Evolutionary conservation across 2,888 invertebrate genomes (phyloP).

Genomic region (Strigamia transsilvanica): DNA sequence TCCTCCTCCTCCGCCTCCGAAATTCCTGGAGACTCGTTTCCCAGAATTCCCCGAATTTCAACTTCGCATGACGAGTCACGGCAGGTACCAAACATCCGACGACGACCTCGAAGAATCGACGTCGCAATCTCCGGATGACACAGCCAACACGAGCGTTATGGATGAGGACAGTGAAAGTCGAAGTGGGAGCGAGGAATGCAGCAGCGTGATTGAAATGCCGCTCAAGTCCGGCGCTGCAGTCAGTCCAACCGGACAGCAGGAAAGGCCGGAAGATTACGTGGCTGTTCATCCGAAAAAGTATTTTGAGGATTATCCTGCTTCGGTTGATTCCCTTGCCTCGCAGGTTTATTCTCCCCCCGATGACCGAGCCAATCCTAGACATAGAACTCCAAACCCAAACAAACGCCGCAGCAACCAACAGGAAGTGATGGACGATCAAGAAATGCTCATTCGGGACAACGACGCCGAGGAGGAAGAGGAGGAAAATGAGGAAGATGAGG

Average conservation of each 20-base stretch:
- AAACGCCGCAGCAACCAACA: not conserved
- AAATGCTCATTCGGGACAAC: not conserved
- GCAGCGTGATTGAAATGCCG: constrained; percentile 53
- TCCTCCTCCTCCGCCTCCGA: constrained; percentile 8
- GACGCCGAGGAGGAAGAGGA: not conserved
- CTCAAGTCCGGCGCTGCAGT: not conserved
- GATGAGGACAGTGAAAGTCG: constrained; percentile 53
- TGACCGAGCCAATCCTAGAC: constrained; percentile 11
- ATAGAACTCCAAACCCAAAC: not conserved
- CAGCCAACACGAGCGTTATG: constrained; percentile 19
- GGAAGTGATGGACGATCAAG: not conserved
- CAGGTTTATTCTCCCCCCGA: constrained; percentile 52
- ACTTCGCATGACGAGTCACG: constrained; percentile 50
- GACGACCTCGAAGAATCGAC: not conserved
- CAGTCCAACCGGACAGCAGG: not conserved
- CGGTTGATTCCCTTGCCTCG: not conserved
- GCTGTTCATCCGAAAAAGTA: constrained; percentile 51
- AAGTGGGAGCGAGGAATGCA: constrained; percentile 51
- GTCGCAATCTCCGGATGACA: constrained; percentile 3
- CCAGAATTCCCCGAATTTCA: constrained; percentile 54
- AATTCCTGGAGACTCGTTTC: constrained; percentile 50
- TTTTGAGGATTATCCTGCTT: constrained; percentile 53
- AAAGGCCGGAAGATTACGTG: constrained; percentile 52
- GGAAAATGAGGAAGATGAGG: constrained; percentile 21
- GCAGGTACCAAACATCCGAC: constrained; percentile 37